A percentile compares a stretch with the other conserved stretches of the same genome.
Conservation (phyloP, 2,888 invertebrate species). For the Clanis bilineata region DNA sequence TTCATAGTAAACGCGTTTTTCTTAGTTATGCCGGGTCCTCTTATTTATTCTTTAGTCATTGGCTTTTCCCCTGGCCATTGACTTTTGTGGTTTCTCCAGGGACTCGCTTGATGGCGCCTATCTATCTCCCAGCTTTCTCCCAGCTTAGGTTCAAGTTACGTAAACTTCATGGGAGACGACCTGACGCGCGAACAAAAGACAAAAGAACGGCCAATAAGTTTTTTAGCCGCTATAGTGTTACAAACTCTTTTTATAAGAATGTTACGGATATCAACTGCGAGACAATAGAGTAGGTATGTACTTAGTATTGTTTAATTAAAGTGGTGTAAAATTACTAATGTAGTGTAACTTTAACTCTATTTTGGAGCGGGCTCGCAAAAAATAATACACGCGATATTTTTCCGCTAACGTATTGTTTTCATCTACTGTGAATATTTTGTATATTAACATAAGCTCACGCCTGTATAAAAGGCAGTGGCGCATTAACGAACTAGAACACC, state of each 20-base stretch:
- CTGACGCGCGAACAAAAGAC: conserved; percentile 32
- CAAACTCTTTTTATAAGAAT: conserved; percentile 21
- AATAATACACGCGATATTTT: too few species aligned
- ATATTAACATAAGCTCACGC: too few species aligned
- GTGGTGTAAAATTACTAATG: conserved; percentile 9
- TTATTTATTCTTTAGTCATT: too few species aligned
- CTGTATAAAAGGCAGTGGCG: too few species aligned
- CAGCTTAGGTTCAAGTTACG: conserved; percentile 37
- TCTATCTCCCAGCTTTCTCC: not conserved
- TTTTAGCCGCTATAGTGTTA: conserved; percentile 26
- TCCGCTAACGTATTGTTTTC: not conserved
- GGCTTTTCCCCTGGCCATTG: conserved; percentile 19
- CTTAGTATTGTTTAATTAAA: conserved; percentile 9
- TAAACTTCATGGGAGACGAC: conserved; percentile 43
- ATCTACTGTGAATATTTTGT: not conserved
- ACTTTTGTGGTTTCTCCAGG: conserved; percentile 18
- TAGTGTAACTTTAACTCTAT: conserved; percentile 7
- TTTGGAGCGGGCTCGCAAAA: not conserved
- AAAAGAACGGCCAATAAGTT: conserved; percentile 36
- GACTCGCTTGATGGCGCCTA: conserved; percentile 20
- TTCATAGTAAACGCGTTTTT: too few species aligned
- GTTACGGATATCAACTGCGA: conserved; percentile 18
- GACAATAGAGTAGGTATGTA: conserved; percentile 29
- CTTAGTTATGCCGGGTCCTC: too few species aligned
- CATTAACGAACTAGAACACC: too few species aligned